Percentiles rank a stretch among this genome's conserved stretches.
phyloP scores from a whole-genome alignment of 30 jellyfish, hydroid and myxozoan species.

The Euphysa ruthae region DNA sequence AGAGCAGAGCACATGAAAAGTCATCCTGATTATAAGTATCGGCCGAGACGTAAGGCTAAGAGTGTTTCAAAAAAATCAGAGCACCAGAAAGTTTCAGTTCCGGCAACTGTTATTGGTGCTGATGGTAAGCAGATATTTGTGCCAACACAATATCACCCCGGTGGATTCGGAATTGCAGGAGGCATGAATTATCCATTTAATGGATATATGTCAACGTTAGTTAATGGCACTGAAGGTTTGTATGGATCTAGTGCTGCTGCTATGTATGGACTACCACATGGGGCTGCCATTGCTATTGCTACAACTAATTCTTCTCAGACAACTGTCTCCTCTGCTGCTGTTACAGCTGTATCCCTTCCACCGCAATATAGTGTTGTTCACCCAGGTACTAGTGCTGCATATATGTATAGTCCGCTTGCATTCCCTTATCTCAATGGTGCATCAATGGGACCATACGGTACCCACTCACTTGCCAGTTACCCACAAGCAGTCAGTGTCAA shows the following conservation, averaged over 20 bases:
- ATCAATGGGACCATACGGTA: conserved; percentile 44
- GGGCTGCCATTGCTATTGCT: conserved; percentile 41
- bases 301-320: neutral
- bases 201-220: conserved; percentile 66
- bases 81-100: conserved; percentile 32
- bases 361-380: conserved; percentile 21
- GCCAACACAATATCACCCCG: conserved; percentile 51
- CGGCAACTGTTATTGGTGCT: conserved; percentile 65
- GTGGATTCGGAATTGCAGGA: conserved; percentile 54
- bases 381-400: conserved; percentile 56
- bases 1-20: conserved; percentile 87
- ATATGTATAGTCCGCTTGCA: conserved; percentile 81
- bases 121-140: conserved; percentile 61
- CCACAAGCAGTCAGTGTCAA: conserved; percentile 48
- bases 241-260: conserved; percentile 17
- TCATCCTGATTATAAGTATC: conserved; percentile 89
- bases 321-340: conserved; percentile 1
- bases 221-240: conserved; percentile 59
- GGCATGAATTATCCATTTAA: conserved; percentile 64
- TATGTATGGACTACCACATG: conserved; percentile 45
- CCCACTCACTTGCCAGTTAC: conserved; percentile 24
- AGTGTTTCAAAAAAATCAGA: conserved; percentile 42
- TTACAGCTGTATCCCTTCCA: conserved; percentile 19
- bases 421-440: conserved; percentile 70
- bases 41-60: conserved; percentile 76